Evolutionary conservation across 2,888 invertebrate species (phyloP).

Genomic region (Camponotus fellah): DNA sequence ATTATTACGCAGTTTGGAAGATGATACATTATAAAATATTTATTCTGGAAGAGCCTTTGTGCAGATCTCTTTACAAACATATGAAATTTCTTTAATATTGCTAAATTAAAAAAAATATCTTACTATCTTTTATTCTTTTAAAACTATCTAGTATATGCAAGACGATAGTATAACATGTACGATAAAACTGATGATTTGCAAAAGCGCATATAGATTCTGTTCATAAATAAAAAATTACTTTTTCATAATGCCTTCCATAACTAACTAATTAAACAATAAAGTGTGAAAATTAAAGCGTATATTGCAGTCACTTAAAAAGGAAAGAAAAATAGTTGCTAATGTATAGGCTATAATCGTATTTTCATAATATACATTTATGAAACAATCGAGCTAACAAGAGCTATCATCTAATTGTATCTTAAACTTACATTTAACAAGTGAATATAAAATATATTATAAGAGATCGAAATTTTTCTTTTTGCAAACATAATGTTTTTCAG

Average conservation of each 20-base stretch:
- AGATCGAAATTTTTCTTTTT: slow-evolving; percentile 17
- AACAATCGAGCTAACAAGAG: neutral
- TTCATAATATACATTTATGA: neutral
- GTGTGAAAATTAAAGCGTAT: neutral
- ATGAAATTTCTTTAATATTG: neutral
- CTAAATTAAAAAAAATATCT: neutral
- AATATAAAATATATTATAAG: slow-evolving; percentile 28
- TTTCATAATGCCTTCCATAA: neutral
- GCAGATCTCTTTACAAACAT: neutral
- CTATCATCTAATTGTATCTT: slow-evolving; percentile 5
- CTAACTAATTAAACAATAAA: neutral
- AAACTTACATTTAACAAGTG: slow-evolving; percentile 22
- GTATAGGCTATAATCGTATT: neutral
- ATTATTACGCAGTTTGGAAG: slow-evolving; percentile 60
- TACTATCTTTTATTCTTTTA: neutral
- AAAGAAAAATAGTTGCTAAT: neutral
- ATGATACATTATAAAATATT: slow-evolving; percentile 54
- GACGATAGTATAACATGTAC: neutral
- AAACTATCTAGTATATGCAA: neutral
- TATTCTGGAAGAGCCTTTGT: slow-evolving; percentile 42
- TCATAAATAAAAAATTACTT: neutral
- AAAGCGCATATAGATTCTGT: neutral
- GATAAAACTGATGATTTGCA: neutral
- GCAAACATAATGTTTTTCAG: slow-evolving; percentile 8
- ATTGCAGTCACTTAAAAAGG: neutral